Evolutionary conservation across 2,113 vertebrate genomes (phyloP), one percentile per base, ranked within the genome.

Genomic region (Gobiocypris rarus): DNA sequence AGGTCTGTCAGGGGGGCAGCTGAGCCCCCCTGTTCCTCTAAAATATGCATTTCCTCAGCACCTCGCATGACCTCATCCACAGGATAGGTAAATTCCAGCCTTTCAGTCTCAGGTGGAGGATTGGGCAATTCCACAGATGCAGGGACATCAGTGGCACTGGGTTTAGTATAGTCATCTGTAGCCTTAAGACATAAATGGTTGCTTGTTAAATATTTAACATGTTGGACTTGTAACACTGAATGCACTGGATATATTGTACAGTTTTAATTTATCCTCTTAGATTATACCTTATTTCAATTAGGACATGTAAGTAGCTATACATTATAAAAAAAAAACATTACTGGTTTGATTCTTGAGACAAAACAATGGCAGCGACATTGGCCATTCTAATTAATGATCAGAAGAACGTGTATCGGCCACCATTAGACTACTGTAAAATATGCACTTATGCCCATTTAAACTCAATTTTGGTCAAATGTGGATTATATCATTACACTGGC

Each of bases 111-210:
- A 81, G 54, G 71, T 22, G 87, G 75, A 22, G 82, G 28, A 48
- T 34, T 15, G 0, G 48, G 28, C 75, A 77, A 59, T 14, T 87
- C 83, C 86, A 86, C 26, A 9, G 71, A 48, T 65, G 58, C 82
- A 31, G 89, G 85, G 50, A 56, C 59, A 19, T 78, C 86, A 15
- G n/a, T 31, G 79, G 63, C 38, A 50, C 82, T 83, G n/a, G 45
- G 65, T 52, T 86, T 86, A 71, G 75, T 83, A n/a, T 83, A 75
- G 81, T 87, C 87, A 63, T 87, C 79, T 56, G 71, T 81, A 79
- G 38, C 86, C 93, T 94, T 86, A 73, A 75, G 74, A 54, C 59
- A 89, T 84, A 91, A 91, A 89, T 14, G 91, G 65, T 34, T 67
- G 17, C 26, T 50, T 67, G 59, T 80, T 50, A 65, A 79, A 63